Base-by-base conservation (phyloP, 2,888 invertebrate genomes). In the Pemphredon lugubris region DNA sequence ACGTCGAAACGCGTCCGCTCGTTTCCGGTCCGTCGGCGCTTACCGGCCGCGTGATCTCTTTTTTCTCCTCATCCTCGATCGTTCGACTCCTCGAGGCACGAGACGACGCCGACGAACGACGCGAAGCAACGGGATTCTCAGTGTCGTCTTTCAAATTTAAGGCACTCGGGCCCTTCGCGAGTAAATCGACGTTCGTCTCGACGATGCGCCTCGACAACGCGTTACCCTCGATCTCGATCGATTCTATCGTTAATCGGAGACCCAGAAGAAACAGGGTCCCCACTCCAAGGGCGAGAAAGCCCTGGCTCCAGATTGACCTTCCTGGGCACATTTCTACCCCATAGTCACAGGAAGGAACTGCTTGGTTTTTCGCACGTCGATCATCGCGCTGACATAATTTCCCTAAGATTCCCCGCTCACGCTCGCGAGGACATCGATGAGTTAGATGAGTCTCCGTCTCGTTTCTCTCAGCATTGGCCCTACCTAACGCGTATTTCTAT, bases 301-400 rank as follows among this genome's bases (percentile, higher is more conserved):
- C 85, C 86, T 79, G 77, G 79, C 72, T 73, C 84, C 84, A 83
- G 59, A 75, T 59, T 72, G 79, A 84, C 82, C 79, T 87, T 83
- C 84, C 85, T 76, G 78, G 84, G 81, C 80, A 79, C 88, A 89
- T 89, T 69, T 77, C 86, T 86, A 88, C 87, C 88, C 88, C 88
- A 87, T 88, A 84, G 80, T 87, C 84, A 82, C 37, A 63, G 75
- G 63, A 64, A 63, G 50, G 16, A 67, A 44, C 40, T 44, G 44
- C 72, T 61, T 59, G 76, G 50, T 60, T 63, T 60, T 47, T 39
- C 48, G 26, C 68, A 57, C 71, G 23, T 55, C 73, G 66, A 67
- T 51, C 58, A 64, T 58, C 69, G 20, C 59, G 14, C 42, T 16
- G n/a, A n/a, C n/a, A n/a, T n/a, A n/a, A n/a, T n/a, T n/a, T n/a